Evolutionary conservation across 2,113 vertebrate species (phyloP), one percentile per base, ranked within the genome.

Genomic region (Neolamprologus falcicula): DNA sequence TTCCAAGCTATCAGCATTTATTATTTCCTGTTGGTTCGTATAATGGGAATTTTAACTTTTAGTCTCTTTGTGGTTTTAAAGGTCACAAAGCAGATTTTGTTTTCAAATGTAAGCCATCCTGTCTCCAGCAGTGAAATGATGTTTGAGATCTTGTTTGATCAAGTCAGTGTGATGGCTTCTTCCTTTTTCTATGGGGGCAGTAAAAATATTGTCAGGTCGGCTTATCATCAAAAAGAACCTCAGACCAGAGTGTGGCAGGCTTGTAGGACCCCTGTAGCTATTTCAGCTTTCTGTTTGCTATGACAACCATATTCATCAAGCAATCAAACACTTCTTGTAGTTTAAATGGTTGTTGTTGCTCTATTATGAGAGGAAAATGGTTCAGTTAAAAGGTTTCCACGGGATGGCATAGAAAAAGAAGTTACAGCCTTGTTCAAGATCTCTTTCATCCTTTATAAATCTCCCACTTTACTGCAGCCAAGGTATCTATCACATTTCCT

Each of bases 181-280:
- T 86, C 86, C 76, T 40, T 9, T 61, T 66, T 90, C 90, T 79
- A 82, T 6, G 16, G 79, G 81, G 89, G 85, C 63, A 80, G 61
- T 52, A 9, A 83, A 91, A 85, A 92, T 79, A 80, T 52, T 90
- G 86, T 91, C 86, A 84, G 88, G 83, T 87, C 7, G 42, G 26
- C 53, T 95, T 82, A 91, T 63, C 91, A 61, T 93, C 92, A 93
- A 89, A 86, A 80, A 63, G 57, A 87, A 85, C 88, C 85, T 80
- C 78, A 61, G 82, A 85, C 79, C 81, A 54, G 82, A 3, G 40
- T 82, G 79, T 89, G 63, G 73, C 55, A 40, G 76, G 80, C 54
- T 63, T 10, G 37, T 90, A 71, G 45, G 73, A 73, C 50, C 26
- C 50, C 73, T 78, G 26, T n/a, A 78, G 45, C 73, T 78, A 52